These are phyloP conservation scores for Dolichoris vasculosae DNA, from an alignment of 1,140 invertebrate species.

Conservation along the genomic window DNA sequence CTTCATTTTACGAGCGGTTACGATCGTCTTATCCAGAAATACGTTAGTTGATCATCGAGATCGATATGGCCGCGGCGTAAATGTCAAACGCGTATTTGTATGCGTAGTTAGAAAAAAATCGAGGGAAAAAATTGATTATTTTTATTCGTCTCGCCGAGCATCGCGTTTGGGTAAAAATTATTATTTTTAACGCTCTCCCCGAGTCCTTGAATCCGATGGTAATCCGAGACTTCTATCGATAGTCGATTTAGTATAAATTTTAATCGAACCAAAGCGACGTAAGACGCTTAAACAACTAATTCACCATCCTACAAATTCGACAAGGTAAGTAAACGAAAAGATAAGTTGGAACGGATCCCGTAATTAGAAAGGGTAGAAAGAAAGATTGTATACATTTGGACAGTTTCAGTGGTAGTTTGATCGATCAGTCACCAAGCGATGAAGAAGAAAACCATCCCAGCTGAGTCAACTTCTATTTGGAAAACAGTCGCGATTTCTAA, in stretches of 20 bases:
- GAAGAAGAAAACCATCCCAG: not conserved
- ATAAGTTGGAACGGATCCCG: not conserved
- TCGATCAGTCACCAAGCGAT: not conserved
- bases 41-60: not conserved
- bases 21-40: not conserved
- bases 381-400: not conserved
- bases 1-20: not conserved
- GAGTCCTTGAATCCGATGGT: not conserved
- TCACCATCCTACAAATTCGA: not conserved
- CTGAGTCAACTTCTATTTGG: conserved; percentile 21
- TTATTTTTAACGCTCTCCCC: not conserved
- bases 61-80: not conserved
- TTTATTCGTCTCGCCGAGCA: not conserved
- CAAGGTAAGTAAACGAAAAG: not conserved
- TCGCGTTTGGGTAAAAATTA: not conserved
- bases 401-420: not conserved
- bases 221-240: not conserved
- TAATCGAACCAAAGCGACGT: not conserved
- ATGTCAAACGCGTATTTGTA: not conserved
- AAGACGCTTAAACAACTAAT: not conserved
- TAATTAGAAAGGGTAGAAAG: not conserved
- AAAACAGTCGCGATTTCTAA: not conserved
- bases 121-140: not conserved
- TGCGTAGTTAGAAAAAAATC: not conserved
- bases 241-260: not conserved